These are phyloP conservation scores for Cylloceria caligata DNA, from an alignment of 2,888 invertebrate genomes.

Conservation along the genomic window DNA sequence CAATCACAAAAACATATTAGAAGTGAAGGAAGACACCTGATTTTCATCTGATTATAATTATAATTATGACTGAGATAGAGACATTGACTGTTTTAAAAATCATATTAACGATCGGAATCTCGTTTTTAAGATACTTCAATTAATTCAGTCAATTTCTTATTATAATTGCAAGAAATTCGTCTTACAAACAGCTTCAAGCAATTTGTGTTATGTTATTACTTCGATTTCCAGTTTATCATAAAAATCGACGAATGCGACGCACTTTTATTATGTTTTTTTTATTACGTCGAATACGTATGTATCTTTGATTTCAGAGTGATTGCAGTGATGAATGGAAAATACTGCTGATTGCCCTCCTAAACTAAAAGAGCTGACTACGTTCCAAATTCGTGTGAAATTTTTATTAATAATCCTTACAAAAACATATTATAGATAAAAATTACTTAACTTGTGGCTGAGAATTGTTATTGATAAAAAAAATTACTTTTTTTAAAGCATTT, in stretches of 20 bases:
- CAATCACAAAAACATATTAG: neutral
- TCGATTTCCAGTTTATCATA: constrained; percentile 30
- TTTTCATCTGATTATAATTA: constrained; percentile 31
- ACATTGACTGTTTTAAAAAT: constrained; percentile 1
- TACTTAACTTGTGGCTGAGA: neutral
- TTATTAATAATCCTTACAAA: constrained; percentile 16
- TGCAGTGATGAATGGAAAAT: constrained; percentile 79
- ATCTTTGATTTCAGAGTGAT: constrained; percentile 81
- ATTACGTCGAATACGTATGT: constrained; percentile 38
- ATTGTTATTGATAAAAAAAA: neutral
- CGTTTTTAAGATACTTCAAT: neutral
- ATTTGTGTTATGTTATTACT: constrained; percentile 12
- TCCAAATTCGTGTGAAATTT: constrained; percentile 40
- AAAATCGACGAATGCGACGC: constrained; percentile 38
- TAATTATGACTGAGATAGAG: neutral
- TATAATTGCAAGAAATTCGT: constrained; percentile 29
- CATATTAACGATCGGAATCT: neutral
- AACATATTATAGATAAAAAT: neutral
- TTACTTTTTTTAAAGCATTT: constrained; percentile 50
- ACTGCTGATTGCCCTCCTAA: constrained; percentile 82
- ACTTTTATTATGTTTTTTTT: constrained; percentile 2
- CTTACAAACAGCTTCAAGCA: neutral
- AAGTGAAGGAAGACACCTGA: neutral
- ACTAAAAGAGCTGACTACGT: constrained; percentile 72
- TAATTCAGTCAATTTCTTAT: neutral